Evolutionary conservation across 2,888 invertebrate species (phyloP).

Genomic region (Dione vanillae): DNA sequence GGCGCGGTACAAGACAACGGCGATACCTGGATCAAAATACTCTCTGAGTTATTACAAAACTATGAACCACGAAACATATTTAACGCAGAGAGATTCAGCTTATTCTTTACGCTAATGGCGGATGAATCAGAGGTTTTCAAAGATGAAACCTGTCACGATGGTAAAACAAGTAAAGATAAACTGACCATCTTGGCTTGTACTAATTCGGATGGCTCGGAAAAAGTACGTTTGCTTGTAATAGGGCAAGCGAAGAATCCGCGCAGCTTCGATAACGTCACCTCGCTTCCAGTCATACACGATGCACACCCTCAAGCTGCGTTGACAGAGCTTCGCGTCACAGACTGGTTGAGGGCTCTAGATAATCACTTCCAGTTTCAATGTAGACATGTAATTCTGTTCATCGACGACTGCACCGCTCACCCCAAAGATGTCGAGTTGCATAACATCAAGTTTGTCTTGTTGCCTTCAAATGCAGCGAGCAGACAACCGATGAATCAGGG

Average conservation of each 20-base stretch:
- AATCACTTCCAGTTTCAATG: conserved; percentile 44
- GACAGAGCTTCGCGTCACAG: conserved; percentile 45
- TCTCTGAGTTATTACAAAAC: conserved; percentile 36
- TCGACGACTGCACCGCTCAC: conserved; percentile 55
- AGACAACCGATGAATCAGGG: conserved; percentile 48
- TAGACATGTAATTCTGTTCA: conserved; percentile 50
- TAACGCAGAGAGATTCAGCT: conserved; percentile 47
- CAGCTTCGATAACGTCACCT: neutral
- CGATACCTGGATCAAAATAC: conserved; percentile 40
- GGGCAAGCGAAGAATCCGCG: conserved; percentile 50
- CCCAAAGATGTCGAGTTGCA: conserved; percentile 42
- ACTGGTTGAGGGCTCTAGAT: conserved; percentile 47
- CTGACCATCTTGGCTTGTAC: conserved; percentile 51
- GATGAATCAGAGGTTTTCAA: conserved; percentile 48
- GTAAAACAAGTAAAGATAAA: conserved; percentile 50
- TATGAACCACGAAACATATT: conserved; percentile 43
- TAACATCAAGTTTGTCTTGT: conserved; percentile 49
- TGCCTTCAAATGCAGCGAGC: conserved; percentile 47
- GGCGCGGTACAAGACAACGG: conserved; percentile 24
- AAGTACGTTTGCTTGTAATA: conserved; percentile 45
- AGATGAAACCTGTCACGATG: conserved; percentile 50
- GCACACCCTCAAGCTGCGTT: conserved; percentile 46
- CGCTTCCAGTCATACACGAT: conserved; percentile 1
- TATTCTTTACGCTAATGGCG: conserved; percentile 50
- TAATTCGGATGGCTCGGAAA: conserved; percentile 53